phyloP scores from a whole-genome alignment of 2,113 vertebrate genomes.

The Trachemys scripta region DNA sequence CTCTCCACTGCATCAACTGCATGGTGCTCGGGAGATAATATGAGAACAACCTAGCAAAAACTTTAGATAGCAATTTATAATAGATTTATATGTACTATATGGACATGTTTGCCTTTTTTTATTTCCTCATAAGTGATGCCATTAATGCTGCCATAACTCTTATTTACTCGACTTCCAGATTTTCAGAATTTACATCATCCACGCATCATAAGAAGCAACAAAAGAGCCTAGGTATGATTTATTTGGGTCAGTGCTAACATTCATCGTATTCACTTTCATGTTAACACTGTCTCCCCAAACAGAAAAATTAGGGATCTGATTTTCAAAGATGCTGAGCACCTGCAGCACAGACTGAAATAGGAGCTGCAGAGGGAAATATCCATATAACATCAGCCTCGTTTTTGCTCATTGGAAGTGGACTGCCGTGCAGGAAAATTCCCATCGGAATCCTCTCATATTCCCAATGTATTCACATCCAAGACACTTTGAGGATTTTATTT shows the following conservation, averaged over 20 bases:
- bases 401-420: background rate
- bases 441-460: background rate
- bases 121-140: conserved; percentile 78
- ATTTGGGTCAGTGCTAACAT: conserved; percentile 49
- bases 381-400: background rate
- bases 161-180: conserved; percentile 80
- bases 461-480: background rate
- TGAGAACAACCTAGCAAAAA: conserved; percentile 56
- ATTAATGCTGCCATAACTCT: conserved; percentile 81
- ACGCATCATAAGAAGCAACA: conserved; percentile 76
- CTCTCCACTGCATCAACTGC: conserved; percentile 51
- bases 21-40: conserved; percentile 44
- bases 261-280: conserved; percentile 60
- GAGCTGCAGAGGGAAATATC: background rate
- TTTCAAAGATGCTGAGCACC: background rate
- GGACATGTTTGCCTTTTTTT: conserved; percentile 78
- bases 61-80: conserved; percentile 56
- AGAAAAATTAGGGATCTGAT: background rate
- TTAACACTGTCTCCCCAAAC: conserved; percentile 7
- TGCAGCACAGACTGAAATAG: background rate
- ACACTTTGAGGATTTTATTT: rapidly evolving
- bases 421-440: conserved; percentile 18
- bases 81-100: conserved; percentile 78
- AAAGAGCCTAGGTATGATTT: conserved; percentile 75
- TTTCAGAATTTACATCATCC: conserved; percentile 84